phyloP scores from a whole-genome alignment of 2,113 vertebrate species.

The Formicarius rufipectus region DNA sequence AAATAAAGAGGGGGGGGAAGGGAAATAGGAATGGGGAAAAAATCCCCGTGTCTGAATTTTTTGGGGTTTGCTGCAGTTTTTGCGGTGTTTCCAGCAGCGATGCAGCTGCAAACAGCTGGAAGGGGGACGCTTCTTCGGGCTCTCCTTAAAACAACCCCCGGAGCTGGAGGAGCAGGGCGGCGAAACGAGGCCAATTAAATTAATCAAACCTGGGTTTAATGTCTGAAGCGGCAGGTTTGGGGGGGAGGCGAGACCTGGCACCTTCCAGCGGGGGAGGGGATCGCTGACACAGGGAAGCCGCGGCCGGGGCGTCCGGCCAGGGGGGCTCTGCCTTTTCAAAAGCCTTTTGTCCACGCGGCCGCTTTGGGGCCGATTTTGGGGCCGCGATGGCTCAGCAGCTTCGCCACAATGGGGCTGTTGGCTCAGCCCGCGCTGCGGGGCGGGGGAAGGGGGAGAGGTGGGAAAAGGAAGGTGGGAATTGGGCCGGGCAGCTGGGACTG shows the following conservation, averaged over 20 bases:
- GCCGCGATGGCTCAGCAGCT: slow-evolving; percentile 50
- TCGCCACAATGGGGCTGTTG: slow-evolving; percentile 17
- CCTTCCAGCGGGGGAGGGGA: background rate
- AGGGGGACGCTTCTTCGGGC: rapidly evolving
- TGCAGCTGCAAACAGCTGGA: background rate
- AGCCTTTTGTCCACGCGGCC: slow-evolving; percentile 17
- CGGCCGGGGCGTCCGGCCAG: background rate
- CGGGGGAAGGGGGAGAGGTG: background rate
- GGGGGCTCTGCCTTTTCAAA: background rate
- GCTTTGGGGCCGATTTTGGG: background rate
- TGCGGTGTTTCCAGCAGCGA: rapidly evolving
- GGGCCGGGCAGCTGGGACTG: rapidly evolving
- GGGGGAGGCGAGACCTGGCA: background rate
- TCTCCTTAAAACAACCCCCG: rapidly evolving
- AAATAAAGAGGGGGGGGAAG: rapidly evolving
- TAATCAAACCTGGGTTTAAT: background rate
- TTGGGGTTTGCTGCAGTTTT: rapidly evolving
- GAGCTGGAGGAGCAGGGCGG: background rate
- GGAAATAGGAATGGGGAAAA: rapidly evolving
- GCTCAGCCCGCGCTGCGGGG: background rate
- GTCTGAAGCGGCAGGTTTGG: rapidly evolving
- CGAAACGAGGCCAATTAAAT: background rate
- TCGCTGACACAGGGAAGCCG: slow-evolving; percentile 9
- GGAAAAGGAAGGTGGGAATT: rapidly evolving
- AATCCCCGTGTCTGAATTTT: rapidly evolving